phyloP scores from a whole-genome alignment of 2,113 vertebrate species.

The human region DNA sequence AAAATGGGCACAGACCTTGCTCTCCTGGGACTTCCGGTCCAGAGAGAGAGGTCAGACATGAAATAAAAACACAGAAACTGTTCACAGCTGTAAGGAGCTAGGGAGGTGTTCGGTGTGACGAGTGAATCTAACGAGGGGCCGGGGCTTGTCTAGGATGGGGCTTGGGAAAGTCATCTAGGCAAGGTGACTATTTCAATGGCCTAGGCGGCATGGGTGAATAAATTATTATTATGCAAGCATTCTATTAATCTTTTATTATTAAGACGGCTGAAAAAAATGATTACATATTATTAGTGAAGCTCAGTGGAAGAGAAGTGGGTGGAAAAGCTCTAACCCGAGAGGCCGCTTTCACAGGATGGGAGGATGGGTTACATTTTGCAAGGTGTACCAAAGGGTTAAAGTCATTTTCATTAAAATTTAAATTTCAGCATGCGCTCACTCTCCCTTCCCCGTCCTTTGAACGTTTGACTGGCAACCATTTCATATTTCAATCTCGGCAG shows the following conservation, averaged over 20 bases:
- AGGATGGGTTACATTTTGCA: not conserved
- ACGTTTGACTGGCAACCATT: conserved; percentile 89
- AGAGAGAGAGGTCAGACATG: not conserved
- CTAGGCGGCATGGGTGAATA: fast-evolving
- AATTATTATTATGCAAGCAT: too few relatives aligned
- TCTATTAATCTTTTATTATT: not conserved
- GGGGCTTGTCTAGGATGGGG: fast-evolving
- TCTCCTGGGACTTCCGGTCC: fast-evolving
- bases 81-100: not conserved
- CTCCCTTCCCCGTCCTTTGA: conserved; percentile 77
- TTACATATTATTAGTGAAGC: fast-evolving
- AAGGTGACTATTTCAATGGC: not conserved
- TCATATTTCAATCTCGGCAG: conserved; percentile 89
- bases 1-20: fast-evolving
- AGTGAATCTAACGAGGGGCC: fast-evolving
- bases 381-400: conserved; percentile 83
- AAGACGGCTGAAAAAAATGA: not conserved
- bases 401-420: conserved; percentile 86
- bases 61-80: fast-evolving
- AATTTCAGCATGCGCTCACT: conserved; percentile 78
- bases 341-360: not conserved
- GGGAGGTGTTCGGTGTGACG: fast-evolving
- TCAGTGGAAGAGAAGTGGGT: not conserved
- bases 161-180: fast-evolving
- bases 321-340: not conserved